Evolutionary conservation across 2,888 invertebrate genomes (phyloP), one percentile per base, ranked within the genome.

Genomic region (Eupeodes luniger): DNA sequence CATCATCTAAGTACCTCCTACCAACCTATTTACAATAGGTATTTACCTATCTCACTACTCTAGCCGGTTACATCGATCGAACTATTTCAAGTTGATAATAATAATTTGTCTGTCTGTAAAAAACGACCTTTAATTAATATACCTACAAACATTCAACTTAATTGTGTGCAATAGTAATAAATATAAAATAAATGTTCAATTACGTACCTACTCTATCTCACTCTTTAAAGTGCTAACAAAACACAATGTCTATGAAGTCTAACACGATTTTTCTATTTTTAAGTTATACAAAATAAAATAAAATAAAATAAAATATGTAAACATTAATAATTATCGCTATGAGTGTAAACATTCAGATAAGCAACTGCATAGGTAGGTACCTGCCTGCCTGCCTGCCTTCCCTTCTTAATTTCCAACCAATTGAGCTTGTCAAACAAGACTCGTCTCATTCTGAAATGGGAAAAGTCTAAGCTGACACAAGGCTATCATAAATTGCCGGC

Each of bases 131-230:
- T 47, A 62, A 81, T 55, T 64, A 62, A 57, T 51, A n/a, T 3
- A 19, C 19, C 19, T 19, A 36, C 55, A 51, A 67, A 47, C 59
- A 53, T 19, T 62, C 70, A 53, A 80, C 72, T 67, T n/a, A 53
- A 19, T 51, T 53, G 57, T 66, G 11, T 55, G 16, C 53, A n/a
- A 7, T 10, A 44, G 72, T 81, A 72, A 85, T 85, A 69, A 69
- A 44, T 70, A 19, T 82, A 78, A 78, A 82, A 79, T 74, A 78
- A 82, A 82, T 64, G 70, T 79, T 62, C 81, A 85, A 85, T 85
- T 78, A 85, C 1, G 27, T 27, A 27, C 27, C 27, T 27, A 27
- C 27, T 27, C 27, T 27, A 1, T 2, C 3, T 27, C 27, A 3
- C 27, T 53, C 62, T 70, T 1, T 44, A 9, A 80, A 87, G 79